Percentiles rank a stretch among this genome's conserved stretches.
Conservation (phyloP, 2,797 vertebrate genomes). For the Hypotaenidia philippensis region DNA sequence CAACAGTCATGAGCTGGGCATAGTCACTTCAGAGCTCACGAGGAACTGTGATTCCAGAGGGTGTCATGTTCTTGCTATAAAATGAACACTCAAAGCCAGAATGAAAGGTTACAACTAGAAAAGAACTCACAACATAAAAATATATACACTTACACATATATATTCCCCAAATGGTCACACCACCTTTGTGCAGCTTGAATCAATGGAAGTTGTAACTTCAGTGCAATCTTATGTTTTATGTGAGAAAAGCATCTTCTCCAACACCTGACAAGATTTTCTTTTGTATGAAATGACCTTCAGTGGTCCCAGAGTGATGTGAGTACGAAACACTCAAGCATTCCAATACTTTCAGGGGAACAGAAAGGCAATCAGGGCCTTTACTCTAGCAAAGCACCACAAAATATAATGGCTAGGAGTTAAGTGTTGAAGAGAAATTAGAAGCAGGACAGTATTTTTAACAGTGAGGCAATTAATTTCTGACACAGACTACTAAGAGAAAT, state of each 20-base stretch:
- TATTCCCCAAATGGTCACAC: background rate
- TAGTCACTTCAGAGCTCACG: background rate
- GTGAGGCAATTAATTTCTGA: background rate
- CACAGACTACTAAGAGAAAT: background rate
- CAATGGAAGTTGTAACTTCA: background rate
- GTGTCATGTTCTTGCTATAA: background rate
- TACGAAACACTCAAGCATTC: background rate
- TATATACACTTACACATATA: background rate
- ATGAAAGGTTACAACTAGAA: background rate
- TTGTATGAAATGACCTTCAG: background rate
- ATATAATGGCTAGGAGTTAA: background rate
- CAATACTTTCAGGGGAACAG: background rate
- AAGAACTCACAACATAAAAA: background rate
- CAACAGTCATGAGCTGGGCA: background rate
- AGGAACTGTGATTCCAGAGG: slow-evolving; percentile 1
- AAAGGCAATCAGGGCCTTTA: background rate
- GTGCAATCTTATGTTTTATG: background rate
- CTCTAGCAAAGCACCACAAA: background rate
- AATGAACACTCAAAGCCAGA: background rate
- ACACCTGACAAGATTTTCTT: background rate
- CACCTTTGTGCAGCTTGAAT: background rate
- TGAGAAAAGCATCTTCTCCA: background rate
- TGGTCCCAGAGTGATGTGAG: background rate
- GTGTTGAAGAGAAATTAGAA: background rate
- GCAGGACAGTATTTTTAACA: background rate